Conservation (phyloP, 2,113 vertebrate species). For the Struthidea cinerea region DNA sequence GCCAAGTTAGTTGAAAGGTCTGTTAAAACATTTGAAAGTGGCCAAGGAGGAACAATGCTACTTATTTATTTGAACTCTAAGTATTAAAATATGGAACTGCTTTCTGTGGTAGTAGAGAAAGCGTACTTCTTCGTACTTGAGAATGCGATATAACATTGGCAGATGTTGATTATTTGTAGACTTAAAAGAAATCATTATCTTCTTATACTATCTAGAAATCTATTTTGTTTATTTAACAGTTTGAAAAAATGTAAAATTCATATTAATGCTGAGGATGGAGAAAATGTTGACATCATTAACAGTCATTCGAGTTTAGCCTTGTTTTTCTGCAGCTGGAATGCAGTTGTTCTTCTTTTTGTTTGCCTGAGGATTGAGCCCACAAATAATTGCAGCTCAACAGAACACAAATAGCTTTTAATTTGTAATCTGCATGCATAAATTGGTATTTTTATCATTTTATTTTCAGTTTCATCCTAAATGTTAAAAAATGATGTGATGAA, state of each 20-base stretch:
- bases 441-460: neutral
- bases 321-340: neutral
- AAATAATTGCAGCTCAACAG: neutral
- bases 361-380: neutral
- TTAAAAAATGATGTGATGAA: neutral
- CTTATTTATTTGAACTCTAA: neutral
- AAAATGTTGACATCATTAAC: neutral
- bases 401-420: neutral
- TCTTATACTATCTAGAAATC: neutral
- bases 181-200: neutral
- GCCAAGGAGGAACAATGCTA: neutral
- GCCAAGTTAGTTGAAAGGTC: constrained; percentile 38
- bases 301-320: neutral
- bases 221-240: neutral
- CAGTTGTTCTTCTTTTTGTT: neutral
- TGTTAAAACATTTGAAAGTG: neutral
- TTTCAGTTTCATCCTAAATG: neutral
- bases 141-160: neutral
- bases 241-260: neutral
- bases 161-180: neutral
- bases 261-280: neutral
- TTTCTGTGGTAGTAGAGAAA: neutral
- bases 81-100: neutral
- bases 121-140: neutral
- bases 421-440: neutral